Base-by-base conservation (phyloP, 2,113 vertebrate genomes). In the Phylloscopus trochiloides region DNA sequence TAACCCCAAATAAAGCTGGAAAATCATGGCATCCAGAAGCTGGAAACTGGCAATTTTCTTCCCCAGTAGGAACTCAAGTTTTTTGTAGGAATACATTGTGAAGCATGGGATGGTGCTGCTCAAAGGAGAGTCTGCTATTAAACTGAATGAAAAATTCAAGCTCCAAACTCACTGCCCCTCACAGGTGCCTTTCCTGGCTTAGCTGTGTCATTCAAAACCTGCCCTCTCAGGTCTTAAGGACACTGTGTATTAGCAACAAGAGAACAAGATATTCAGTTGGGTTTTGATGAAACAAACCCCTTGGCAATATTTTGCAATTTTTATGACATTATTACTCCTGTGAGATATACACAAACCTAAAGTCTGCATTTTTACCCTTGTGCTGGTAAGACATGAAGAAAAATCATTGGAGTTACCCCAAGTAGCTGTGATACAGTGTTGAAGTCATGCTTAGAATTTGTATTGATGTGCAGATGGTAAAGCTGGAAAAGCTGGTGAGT, bases 401-500 rank as follows among this genome's bases (percentile, higher is more conserved):
- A 92, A 74, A 66, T 86, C 36, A 36, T 66, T 71, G 65, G 50
- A 92, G 24, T 77, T 92, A 52, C 9, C 36, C 77, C 24, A 68
- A 81, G 78, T 93, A 75, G 68, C 73, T 91, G 36, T 92, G 74
- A 83, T 79, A 86, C 7, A 9, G 38, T 85, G 61, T 52, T 92
- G 77, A 96, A 94, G 81, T 88, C 74, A 47, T 82, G 59, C 78
- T 88, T 58, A 73, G 71, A 78, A 70, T 65, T 91, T 34, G 2
- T 88, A 73, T 86, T 59, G 71, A 76, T 63, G 78, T 82, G 52
- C 92, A 96, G 93, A 96, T 95, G 94, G 93, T 83, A 59, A 74
- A 90, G 71, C 85, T 91, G 88, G 66, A 91, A 88, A 92, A 88
- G 81, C 67, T 88, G 71, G 50, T 90, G 87, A 91, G 59, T 89